Conservation (phyloP, 2,888 invertebrate species). For the Eristalis intricaria region DNA sequence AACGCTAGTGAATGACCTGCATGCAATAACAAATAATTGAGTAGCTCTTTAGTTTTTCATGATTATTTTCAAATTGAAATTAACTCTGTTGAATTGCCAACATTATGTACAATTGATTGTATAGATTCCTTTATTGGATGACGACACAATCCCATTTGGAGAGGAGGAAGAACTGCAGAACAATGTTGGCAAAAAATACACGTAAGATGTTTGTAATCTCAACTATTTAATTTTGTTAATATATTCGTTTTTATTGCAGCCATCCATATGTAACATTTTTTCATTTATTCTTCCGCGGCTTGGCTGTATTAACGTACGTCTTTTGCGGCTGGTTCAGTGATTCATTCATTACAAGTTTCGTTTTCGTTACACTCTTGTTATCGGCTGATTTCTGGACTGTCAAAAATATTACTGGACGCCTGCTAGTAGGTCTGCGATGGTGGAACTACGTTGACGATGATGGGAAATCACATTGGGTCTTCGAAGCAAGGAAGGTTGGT, state of each 20-base stretch:
- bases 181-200: slow-evolving; percentile 77
- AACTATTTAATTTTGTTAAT: slow-evolving; percentile 25
- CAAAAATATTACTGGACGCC: slow-evolving; percentile 91
- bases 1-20: slow-evolving; percentile 54
- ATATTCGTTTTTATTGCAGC: slow-evolving; percentile 82
- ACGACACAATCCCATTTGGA: slow-evolving; percentile 93
- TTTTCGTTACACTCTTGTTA: slow-evolving; percentile 92
- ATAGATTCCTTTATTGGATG: slow-evolving; percentile 92
- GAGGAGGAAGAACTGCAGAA: slow-evolving; percentile 87
- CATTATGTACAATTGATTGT: background rate
- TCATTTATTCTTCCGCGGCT: slow-evolving; percentile 92
- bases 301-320: slow-evolving; percentile 93
- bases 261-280: slow-evolving; percentile 96
- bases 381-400: slow-evolving; percentile 99
- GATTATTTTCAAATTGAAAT: slow-evolving; percentile 78
- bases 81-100: background rate
- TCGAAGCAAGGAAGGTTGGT: slow-evolving; percentile 87
- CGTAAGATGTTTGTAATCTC: slow-evolving; percentile 76
- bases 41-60: slow-evolving; percentile 69
- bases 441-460: slow-evolving; percentile 99
- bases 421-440: slow-evolving; percentile 98
- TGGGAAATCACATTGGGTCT: slow-evolving; percentile 98
- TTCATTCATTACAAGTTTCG: slow-evolving; percentile 98
- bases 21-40: slow-evolving; percentile 46
- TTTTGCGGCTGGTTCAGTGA: slow-evolving; percentile 94